Base-by-base conservation (phyloP, 92 coral and sea anemone species). In the Meandrina meandrites region DNA sequence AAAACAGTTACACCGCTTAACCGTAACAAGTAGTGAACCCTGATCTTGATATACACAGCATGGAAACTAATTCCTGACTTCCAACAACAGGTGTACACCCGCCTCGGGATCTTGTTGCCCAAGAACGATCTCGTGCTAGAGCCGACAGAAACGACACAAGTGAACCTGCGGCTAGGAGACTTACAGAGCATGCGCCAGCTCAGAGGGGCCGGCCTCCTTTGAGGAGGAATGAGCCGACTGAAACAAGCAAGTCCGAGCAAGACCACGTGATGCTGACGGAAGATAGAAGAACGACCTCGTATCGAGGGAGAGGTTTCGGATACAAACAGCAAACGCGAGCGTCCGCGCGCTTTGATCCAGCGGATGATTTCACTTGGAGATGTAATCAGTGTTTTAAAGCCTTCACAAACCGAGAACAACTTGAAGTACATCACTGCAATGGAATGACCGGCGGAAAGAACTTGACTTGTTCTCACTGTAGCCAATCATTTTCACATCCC, bases 91-190 rank as follows among this genome's bases (percentile, higher is more conserved):
- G 98, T 78, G 99, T 97, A 57, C 98, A 95, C 28, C 99, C 99
- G 28, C 99, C 99, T 40, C 95, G 98, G 27, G 99, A 96, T 77
- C 91, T 97, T 5, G 99, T 97, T 10, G 98, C 99, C 16, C 99
- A 97, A 68, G 97, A 94, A 54, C 79, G 98, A 72, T 79, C 91
- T 34, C 98, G 96, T 22, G 94, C 94, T 0, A 91, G 95, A 69
- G 75, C 87, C 53, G 94, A 92, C 5, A 87, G 82, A 54, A 92
- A 21, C 58, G 95, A 92, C 1, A 34, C 82, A 27, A 84, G 73
- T 3, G 95, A 92, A 73, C 87, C 98, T 53, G 89, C 88, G 60
- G 94, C 95, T 31, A 84, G 96, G 80, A 89, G 98, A 60, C 81
- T 88, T 40, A 78, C 93, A 71, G 96, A 95, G 32, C 94, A 89